phyloP scores from a whole-genome alignment of 2,113 vertebrate species.

The Otolemur garnettii region DNA sequence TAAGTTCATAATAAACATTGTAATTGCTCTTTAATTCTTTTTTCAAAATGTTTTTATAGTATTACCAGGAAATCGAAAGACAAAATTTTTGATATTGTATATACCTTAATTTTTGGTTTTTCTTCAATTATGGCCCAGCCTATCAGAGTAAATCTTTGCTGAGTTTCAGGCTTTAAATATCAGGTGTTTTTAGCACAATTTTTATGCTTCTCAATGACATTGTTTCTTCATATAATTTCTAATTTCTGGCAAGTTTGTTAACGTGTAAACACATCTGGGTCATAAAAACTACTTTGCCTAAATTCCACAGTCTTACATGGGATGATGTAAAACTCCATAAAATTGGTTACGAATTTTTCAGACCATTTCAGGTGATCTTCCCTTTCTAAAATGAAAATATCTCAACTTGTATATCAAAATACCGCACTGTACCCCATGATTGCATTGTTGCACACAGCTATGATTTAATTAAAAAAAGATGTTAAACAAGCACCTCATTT shows the following conservation, averaged over 20 bases:
- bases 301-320: neutral
- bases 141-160: neutral
- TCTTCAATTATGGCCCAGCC: neutral
- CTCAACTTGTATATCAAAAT: too few species aligned
- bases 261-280: neutral
- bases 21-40: neutral
- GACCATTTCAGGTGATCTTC: neutral
- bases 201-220: neutral
- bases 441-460: too few species aligned
- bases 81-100: neutral
- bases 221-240: neutral
- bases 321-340: neutral
- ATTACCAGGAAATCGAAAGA: neutral
- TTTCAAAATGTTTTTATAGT: neutral
- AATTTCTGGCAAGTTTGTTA: neutral
- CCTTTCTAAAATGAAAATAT: neutral
- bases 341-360: neutral
- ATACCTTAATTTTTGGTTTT: neutral
- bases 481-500: neutral
- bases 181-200: neutral
- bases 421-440: too few species aligned
- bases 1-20: neutral
- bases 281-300: neutral
- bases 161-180: constrained; percentile 11
- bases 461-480: too few species aligned